Percentiles rank a stretch among this genome's conserved stretches.
Conservation (phyloP, 2,888 invertebrate genomes). For the Lacanobia oleracea region DNA sequence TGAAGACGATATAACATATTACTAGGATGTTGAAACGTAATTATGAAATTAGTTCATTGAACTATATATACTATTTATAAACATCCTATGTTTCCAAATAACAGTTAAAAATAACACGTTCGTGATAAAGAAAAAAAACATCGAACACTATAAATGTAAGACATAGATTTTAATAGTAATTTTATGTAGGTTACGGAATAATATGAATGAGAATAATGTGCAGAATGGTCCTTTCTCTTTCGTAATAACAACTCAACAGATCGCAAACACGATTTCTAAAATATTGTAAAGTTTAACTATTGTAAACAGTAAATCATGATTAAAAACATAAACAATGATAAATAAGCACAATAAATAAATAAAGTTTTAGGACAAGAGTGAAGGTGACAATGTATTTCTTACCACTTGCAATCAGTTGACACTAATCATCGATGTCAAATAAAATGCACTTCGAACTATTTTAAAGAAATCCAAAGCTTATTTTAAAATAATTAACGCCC, state of each 20-base stretch:
- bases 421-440: slow-evolving; percentile 72
- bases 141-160: slow-evolving; percentile 23
- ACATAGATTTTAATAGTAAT: slow-evolving; percentile 58
- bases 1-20: slow-evolving; percentile 8
- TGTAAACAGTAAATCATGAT: slow-evolving; percentile 38
- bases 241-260: slow-evolving; percentile 54
- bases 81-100: slow-evolving; percentile 8
- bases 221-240: slow-evolving; percentile 81
- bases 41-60: slow-evolving; percentile 61
- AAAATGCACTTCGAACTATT: slow-evolving; percentile 52
- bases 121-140: neutral
- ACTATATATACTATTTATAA: slow-evolving; percentile 43
- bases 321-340: slow-evolving; percentile 68
- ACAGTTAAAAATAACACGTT: slow-evolving; percentile 5
- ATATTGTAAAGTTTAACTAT: slow-evolving; percentile 15
- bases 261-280: slow-evolving; percentile 27
- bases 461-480: slow-evolving; percentile 46
- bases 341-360: slow-evolving; percentile 67
- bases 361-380: slow-evolving; percentile 75
- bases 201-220: slow-evolving; percentile 65
- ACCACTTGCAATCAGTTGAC: slow-evolving; percentile 72
- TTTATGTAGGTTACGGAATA: slow-evolving; percentile 78
- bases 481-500: slow-evolving; percentile 47
- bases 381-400: slow-evolving; percentile 78
- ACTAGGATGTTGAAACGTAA: slow-evolving; percentile 27